A percentile compares a stretch with the other conserved stretches of the same genome.
These are phyloP conservation scores for Mormyrops attenuatus DNA, from an alignment of 2,797 vertebrate species.

Conservation along the genomic window DNA sequence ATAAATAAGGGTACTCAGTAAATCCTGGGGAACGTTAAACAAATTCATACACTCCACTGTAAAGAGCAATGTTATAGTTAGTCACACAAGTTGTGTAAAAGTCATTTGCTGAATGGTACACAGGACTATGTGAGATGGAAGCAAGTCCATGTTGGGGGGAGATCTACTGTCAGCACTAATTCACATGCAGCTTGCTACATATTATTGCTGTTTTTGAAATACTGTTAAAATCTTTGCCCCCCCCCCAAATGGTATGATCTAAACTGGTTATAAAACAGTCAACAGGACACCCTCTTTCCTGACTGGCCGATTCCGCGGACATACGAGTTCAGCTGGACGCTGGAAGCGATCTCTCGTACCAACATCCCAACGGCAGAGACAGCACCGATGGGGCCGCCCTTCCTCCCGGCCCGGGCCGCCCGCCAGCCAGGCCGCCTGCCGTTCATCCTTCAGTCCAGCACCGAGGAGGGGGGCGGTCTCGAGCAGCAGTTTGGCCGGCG, in stretches of 20 bases:
- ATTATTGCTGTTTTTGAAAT: constrained; percentile 64
- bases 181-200: constrained; percentile 62
- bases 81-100: constrained; percentile 47
- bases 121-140: constrained; percentile 32
- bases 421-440: neutral
- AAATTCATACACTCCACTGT: constrained; percentile 51
- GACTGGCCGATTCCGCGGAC: neutral
- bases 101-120: constrained; percentile 37
- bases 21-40: constrained; percentile 47
- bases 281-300: neutral
- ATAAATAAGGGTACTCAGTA: constrained; percentile 50
- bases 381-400: neutral
- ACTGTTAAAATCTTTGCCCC: constrained; percentile 39
- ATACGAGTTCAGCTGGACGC: neutral
- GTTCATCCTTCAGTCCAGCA: constrained; percentile 67
- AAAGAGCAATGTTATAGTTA: constrained; percentile 44
- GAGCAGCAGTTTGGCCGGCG: constrained; percentile 87
- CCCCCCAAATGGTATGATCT: constrained; percentile 40
- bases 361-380: neutral
- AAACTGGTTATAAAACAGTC: constrained; percentile 58
- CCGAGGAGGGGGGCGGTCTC: constrained; percentile 78
- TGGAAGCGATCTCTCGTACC: neutral
- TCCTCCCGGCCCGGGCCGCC: neutral
- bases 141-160: constrained; percentile 44
- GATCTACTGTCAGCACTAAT: constrained; percentile 55